Evolutionary conservation across 2,888 invertebrate genomes (phyloP), one percentile per base, ranked within the genome.

Genomic region (Parascotia fuliginaria): DNA sequence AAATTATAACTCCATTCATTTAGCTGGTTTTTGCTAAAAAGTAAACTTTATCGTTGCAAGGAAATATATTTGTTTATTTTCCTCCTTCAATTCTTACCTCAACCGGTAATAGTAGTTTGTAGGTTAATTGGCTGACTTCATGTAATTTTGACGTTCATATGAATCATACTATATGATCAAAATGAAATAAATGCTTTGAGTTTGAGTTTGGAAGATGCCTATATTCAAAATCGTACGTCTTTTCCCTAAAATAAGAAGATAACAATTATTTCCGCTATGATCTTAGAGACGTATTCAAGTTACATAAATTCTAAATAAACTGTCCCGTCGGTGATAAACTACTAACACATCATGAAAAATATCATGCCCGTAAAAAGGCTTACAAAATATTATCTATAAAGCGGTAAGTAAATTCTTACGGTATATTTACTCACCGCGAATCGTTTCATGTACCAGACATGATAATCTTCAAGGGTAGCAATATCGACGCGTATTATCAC

Each of bases 401-500:
- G 38, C 34, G 14, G 22, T 16, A 22, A 34, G 34, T 46, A 42
- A 52, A 45, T 41, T 38, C 50, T 46, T 41, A 57, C 19, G 39
- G 40, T 46, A 38, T 57, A 52, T 59, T 59, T 60, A 67, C 54
- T 50, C 45, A 60, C 57, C 54, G 60, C 58, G 59, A 36, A 65
- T n/a, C 58, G 45, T 42, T 53, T 56, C 54, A 49, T 51, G 51
- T 64, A 55, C 59, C 76, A 81, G 83, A 79, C 80, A 65, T 71
- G 76, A 75, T 82, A 83, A 85, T 83, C 82, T 77, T 61, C 60
- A 51, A 65, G 65, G 67, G 65, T 55, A 66, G 79, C 73, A 82
- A 85, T 86, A 86, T 85, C 75, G 54, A 53, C 55, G 60, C 65
- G 73, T 73, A 75, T 77, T 76, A 79, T 77, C 64, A 58, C 60